phyloP scores from a whole-genome alignment of 2,797 vertebrate genomes.

The Pantherophis alleghaniensis region DNA sequence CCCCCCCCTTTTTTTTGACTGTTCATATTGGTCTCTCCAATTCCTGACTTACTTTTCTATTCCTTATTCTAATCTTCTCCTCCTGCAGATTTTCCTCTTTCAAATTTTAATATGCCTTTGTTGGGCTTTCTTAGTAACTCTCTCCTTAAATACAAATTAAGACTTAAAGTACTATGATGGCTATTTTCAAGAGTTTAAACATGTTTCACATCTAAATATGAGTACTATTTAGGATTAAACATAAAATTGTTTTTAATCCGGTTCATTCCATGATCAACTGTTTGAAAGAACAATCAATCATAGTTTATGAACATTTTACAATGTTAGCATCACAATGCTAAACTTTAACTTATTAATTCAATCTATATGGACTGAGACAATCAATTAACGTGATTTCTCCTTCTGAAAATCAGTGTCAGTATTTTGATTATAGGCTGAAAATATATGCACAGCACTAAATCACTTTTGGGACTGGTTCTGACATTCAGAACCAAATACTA shows the following conservation, averaged over 20 bases:
- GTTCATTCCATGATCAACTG: neutral
- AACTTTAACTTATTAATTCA: neutral
- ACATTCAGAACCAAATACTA: neutral
- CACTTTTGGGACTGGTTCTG: neutral
- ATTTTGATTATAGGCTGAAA: neutral
- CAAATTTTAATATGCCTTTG: neutral
- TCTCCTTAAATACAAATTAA: neutral
- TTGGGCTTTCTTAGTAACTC: neutral
- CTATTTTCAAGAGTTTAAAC: neutral
- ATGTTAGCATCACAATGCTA: neutral
- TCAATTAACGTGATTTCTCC: neutral
- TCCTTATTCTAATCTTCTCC: neutral
- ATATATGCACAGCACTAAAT: neutral
- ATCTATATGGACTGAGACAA: neutral
- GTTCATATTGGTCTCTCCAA: neutral
- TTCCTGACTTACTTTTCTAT: neutral
- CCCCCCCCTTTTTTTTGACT: neutral
- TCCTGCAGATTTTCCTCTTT: neutral
- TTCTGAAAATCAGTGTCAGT: neutral
- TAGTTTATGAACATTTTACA: neutral
- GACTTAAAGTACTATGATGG: neutral
- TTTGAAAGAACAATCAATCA: neutral
- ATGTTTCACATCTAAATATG: neutral
- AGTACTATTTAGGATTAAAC: neutral
- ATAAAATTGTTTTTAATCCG: neutral